A percentile compares a stretch with the other conserved stretches of the same genome.
Conservation (phyloP, 2,888 invertebrate genomes). For the Calameuta filiformis region DNA sequence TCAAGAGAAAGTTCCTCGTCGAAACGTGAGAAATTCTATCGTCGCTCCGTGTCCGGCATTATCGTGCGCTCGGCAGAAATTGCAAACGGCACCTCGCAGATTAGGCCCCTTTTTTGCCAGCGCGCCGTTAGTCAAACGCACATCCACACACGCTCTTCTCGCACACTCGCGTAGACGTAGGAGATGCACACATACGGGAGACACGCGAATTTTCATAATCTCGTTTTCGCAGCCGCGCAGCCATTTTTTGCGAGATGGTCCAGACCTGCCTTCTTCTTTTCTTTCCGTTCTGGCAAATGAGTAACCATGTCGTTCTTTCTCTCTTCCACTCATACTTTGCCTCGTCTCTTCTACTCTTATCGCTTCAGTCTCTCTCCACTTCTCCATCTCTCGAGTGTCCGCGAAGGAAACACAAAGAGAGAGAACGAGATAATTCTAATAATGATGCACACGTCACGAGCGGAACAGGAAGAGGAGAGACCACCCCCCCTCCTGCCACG, state of each 20-base stretch:
- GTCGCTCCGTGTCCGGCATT: background rate
- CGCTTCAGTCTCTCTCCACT: background rate
- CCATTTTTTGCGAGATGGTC: background rate
- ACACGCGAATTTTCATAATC: background rate
- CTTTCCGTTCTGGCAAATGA: background rate
- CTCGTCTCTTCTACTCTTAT: no score
- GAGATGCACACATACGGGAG: background rate
- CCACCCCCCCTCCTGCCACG: no score
- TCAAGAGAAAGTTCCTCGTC: background rate
- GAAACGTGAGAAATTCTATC: background rate
- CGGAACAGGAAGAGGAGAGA: background rate
- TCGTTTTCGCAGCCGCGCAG: background rate
- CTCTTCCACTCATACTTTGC: no score
- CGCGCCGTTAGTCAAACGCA: constrained; percentile 20
- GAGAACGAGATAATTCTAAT: background rate
- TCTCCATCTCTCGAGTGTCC: background rate
- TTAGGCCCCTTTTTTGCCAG: constrained; percentile 35
- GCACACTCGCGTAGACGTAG: background rate
- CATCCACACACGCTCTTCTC: background rate
- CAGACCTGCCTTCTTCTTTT: background rate
- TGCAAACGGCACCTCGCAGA: constrained; percentile 29
- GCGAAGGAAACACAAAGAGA: background rate
- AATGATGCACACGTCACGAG: background rate
- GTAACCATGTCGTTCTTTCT: background rate
- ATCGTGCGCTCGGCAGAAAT: constrained; percentile 22